A percentile compares a stretch with the other conserved stretches of the same genome.
Conservation (phyloP, 92 coral and sea anemone species). For the Parazoanthus darwini region DNA sequence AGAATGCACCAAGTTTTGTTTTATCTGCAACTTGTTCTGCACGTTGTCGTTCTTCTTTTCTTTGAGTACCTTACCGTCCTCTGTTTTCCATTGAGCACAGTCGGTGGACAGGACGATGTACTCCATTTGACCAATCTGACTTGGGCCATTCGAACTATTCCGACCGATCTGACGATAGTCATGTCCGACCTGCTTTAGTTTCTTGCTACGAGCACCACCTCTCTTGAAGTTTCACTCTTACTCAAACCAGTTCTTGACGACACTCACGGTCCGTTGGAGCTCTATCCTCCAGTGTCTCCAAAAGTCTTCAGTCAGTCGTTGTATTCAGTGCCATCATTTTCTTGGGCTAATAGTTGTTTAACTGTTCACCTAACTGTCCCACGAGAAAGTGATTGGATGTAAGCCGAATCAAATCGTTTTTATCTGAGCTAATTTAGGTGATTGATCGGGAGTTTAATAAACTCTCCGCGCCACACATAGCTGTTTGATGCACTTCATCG, state of each 20-base stretch:
- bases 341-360: conserved; percentile 52
- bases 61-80: neutral
- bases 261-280: conserved; percentile 61
- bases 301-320: conserved; percentile 56
- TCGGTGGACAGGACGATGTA: neutral
- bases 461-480: conserved; percentile 63
- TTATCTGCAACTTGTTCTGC: neutral
- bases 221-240: too few relatives aligned
- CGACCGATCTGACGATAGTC: neutral
- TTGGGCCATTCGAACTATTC: conserved; percentile 17
- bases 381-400: conserved; percentile 66
- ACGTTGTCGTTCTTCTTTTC: neutral
- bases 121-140: neutral
- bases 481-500: conserved; percentile 49
- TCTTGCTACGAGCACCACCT: conserved; percentile 3
- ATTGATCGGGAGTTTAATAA: conserved; percentile 20
- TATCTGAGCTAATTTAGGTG: conserved; percentile 25
- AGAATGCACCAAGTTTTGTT: neutral
- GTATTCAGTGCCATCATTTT: conserved; percentile 65
- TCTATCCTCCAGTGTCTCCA: conserved; percentile 64
- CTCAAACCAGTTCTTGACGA: neutral
- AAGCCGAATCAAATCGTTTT: conserved; percentile 42
- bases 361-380: conserved; percentile 19
- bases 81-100: conserved; percentile 8
- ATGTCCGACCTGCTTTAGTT: neutral